Evolutionary conservation across 2,888 invertebrate species (phyloP).

Genomic region (Cataglyphis cursor): DNA sequence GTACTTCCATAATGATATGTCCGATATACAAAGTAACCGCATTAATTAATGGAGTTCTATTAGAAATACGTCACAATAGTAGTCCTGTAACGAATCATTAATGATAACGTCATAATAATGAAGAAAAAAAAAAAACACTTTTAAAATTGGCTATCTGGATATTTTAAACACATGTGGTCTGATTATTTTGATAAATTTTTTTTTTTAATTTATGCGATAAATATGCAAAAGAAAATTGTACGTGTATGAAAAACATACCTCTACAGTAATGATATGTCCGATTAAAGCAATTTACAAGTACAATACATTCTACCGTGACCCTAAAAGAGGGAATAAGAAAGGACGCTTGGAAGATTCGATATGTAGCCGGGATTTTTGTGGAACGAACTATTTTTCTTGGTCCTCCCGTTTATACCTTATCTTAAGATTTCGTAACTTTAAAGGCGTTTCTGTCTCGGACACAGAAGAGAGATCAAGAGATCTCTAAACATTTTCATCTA

Average conservation of each 20-base stretch:
- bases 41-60: neutral
- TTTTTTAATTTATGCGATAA: neutral
- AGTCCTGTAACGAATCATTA: neutral
- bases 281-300: slow-evolving; percentile 33
- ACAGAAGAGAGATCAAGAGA: slow-evolving; percentile 47
- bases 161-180: neutral
- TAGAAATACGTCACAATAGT: neutral
- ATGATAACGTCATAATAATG: neutral
- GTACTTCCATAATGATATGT: neutral
- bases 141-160: neutral
- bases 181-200: neutral
- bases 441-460: slow-evolving; percentile 55
- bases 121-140: neutral
- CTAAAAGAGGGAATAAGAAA: slow-evolving; percentile 10
- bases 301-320: slow-evolving; percentile 23
- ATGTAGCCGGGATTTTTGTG: slow-evolving; percentile 10
- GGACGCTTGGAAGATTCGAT: neutral
- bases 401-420: slow-evolving; percentile 9
- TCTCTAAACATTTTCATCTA: neutral
- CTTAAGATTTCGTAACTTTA: slow-evolving; percentile 32
- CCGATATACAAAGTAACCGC: neutral
- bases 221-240: neutral
- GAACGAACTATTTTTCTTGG: slow-evolving; percentile 57
- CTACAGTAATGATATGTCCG: slow-evolving; percentile 32
- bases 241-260: neutral